phyloP scores from a whole-genome alignment of 1,140 invertebrate species.

The Holotrichia oblita region DNA sequence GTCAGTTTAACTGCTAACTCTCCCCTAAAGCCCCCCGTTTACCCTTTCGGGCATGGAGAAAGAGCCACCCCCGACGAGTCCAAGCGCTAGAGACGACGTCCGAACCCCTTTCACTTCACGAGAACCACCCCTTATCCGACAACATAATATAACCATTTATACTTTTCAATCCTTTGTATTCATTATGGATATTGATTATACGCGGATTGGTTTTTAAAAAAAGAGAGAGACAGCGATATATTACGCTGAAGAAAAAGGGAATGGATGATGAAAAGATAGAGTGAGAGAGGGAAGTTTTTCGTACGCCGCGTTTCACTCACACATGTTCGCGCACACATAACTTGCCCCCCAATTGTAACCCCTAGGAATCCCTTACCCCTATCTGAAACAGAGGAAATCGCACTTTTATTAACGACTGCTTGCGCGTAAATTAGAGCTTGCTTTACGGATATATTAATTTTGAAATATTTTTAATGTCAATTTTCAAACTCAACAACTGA shows the following conservation, averaged over 20 bases:
- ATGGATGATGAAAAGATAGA: background rate
- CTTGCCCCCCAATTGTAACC: background rate
- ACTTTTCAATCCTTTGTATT: constrained; percentile 40
- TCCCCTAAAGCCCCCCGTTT: too few species aligned
- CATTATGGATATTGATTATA: constrained; percentile 40
- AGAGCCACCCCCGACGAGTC: constrained; percentile 9
- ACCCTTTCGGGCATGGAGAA: background rate
- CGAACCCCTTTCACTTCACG: constrained; percentile 14
- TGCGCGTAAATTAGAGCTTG: background rate
- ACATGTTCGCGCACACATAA: background rate
- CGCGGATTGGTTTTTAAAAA: constrained; percentile 32
- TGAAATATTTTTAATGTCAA: constrained; percentile 3
- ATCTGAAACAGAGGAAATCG: constrained; percentile 30
- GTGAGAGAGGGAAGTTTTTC: background rate
- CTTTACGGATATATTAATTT: constrained; percentile 19
- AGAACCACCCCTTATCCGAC: constrained; percentile 22
- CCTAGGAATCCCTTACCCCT: background rate
- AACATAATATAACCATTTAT: constrained; percentile 39
- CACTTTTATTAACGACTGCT: constrained; percentile 22
- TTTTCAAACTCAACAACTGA: too few species aligned
- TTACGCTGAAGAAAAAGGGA: background rate
- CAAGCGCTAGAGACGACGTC: constrained; percentile 13
- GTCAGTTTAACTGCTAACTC: constrained; percentile 17
- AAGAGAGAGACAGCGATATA: background rate
- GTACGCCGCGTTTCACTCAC: too few species aligned